Conservation (phyloP, 2,797 vertebrate genomes). For the Poecile montanus region DNA sequence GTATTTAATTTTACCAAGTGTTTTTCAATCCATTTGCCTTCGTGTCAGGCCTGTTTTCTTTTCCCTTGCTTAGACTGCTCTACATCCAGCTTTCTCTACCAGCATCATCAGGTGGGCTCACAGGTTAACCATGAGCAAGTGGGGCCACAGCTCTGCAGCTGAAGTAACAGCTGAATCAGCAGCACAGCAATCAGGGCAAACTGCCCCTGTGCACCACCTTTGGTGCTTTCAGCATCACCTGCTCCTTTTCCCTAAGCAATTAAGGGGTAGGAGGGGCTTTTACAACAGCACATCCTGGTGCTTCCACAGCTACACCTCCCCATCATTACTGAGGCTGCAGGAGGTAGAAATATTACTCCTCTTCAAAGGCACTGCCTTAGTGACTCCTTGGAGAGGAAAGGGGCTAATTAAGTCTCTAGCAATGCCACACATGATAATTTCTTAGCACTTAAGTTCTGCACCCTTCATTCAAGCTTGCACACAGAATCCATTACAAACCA, state of each 20-base stretch:
- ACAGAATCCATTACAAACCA: neutral
- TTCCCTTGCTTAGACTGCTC: neutral
- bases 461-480: slow-evolving; percentile 21
- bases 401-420: slow-evolving; percentile 10
- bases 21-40: neutral
- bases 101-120: neutral
- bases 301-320: neutral
- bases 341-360: neutral
- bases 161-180: neutral
- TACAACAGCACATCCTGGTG: neutral
- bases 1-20: neutral
- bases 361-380: neutral
- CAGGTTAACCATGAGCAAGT: neutral
- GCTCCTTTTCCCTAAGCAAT: neutral
- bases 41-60: neutral
- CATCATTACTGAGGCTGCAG: neutral
- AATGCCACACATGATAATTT: neutral
- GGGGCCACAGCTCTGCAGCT: neutral
- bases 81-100: neutral
- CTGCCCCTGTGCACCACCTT: neutral
- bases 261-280: neutral
- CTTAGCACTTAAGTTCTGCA: slow-evolving; percentile 5
- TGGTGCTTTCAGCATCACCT: neutral
- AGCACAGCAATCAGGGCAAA: neutral
- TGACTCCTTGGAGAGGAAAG: neutral